A percentile compares a stretch with the other conserved stretches of the same genome.
These are phyloP conservation scores for Typhlichthys eigenmanni DNA, from an alignment of 2,797 vertebrate genomes.

Conservation along the genomic window DNA sequence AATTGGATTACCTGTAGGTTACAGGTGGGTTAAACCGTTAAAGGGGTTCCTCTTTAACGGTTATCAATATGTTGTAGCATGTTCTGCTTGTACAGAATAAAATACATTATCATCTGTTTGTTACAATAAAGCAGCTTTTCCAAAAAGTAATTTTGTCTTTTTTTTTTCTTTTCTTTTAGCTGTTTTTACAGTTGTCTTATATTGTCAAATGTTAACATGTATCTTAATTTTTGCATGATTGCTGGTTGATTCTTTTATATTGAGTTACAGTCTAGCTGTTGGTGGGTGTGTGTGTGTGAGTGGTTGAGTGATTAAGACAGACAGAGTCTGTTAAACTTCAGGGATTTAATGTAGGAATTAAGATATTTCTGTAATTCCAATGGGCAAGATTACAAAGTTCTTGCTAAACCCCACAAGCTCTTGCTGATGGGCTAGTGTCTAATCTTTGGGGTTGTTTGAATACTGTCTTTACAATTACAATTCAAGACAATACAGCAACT, in stretches of 20 bases:
- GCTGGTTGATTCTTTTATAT: not conserved
- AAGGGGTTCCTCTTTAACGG: too few species aligned
- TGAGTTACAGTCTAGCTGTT: not conserved
- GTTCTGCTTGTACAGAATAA: constrained; percentile 18
- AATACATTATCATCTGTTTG: constrained; percentile 12
- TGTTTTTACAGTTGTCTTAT: not conserved
- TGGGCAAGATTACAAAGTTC: too few species aligned
- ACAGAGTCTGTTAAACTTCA: too few species aligned
- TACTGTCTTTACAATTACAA: too few species aligned
- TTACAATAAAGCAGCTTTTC: constrained; percentile 46
- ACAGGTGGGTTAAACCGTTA: too few species aligned
- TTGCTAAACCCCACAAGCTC: too few species aligned
- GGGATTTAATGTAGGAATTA: too few species aligned
- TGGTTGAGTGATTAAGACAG: too few species aligned
- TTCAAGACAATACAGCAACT: too few species aligned
- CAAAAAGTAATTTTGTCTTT: not conserved
- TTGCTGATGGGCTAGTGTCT: too few species aligned
- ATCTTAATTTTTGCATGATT: not conserved
- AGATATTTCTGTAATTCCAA: too few species aligned
- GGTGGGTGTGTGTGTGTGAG: not conserved
- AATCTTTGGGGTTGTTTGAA: too few species aligned
- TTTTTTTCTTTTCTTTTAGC: not conserved
- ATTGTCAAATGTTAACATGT: not conserved
- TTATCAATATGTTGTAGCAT: not conserved
- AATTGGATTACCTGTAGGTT: not conserved